Percentiles rank a stretch among this genome's conserved stretches.
phyloP scores from a whole-genome alignment of 37 sponge, comb jelly and placozoan species.

The Cladorhizidae sp. region DNA sequence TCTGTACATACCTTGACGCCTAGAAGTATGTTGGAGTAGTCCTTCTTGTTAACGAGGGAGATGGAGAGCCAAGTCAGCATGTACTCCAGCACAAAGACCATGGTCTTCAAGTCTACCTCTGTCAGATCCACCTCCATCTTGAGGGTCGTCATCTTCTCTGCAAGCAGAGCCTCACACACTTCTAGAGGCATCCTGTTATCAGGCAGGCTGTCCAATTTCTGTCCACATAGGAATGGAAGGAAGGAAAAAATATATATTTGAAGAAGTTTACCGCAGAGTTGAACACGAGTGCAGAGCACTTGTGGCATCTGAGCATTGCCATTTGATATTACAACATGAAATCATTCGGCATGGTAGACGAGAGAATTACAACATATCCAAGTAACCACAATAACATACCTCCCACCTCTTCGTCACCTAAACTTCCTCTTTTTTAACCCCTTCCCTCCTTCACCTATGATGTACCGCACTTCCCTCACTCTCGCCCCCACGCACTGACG shows the following conservation, averaged over 20 bases:
- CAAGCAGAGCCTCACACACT: constrained; percentile 54
- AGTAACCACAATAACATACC: background rate
- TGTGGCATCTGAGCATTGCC: too few relatives aligned
- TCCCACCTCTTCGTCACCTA: background rate
- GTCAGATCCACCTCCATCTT: constrained; percentile 3
- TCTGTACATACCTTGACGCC: constrained; percentile 49
- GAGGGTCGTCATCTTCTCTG: background rate
- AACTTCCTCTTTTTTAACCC: background rate
- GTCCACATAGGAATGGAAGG: too few relatives aligned
- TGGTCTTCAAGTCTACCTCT: constrained; percentile 22
- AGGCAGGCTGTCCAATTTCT: constrained; percentile 46
- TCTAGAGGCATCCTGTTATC: constrained; percentile 25
- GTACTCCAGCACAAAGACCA: constrained; percentile 57
- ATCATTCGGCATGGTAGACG: background rate
- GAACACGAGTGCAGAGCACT: background rate
- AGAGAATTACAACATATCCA: background rate
- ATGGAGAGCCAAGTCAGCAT: constrained; percentile 28
- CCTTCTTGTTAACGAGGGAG: background rate
- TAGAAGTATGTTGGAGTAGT: constrained; percentile 51
- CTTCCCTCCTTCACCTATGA: background rate
- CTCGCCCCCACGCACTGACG: background rate
- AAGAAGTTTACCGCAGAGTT: background rate
- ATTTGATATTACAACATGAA: background rate
- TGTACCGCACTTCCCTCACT: background rate
- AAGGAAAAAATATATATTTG: background rate